Evolutionary conservation across 2,113 vertebrate genomes (phyloP).

Genomic region (Piprites chloris): DNA sequence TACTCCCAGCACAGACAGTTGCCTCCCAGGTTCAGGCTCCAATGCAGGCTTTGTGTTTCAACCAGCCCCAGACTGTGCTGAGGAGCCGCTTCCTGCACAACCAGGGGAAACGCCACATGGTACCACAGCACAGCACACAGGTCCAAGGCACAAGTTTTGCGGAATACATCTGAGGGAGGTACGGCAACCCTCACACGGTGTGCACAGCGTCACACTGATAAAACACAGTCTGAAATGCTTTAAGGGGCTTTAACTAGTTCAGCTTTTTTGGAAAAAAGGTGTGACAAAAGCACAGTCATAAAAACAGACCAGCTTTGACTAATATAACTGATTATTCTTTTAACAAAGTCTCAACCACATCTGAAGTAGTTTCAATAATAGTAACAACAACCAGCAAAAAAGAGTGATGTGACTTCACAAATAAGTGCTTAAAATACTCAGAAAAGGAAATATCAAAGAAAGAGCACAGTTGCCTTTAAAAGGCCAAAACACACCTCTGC

Average conservation of each 20-base stretch:
- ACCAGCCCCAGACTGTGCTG: neutral
- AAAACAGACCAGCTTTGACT: neutral
- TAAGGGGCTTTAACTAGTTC: neutral
- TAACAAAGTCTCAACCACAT: neutral
- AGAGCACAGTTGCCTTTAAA: neutral
- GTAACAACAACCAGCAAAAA: neutral
- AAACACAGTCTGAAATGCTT: neutral
- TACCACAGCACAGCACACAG: fast-evolving
- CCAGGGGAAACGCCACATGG: neutral
- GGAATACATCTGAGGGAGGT: neutral
- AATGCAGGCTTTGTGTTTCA: neutral
- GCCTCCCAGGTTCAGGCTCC: neutral
- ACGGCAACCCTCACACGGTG: fast-evolving
- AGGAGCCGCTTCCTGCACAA: neutral
- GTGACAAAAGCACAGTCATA: neutral
- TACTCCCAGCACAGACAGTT: neutral
- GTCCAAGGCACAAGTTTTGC: neutral
- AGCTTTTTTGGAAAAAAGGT: neutral
- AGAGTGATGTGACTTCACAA: neutral
- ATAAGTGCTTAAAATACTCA: neutral
- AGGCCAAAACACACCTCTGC: neutral
- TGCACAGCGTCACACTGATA: fast-evolving
- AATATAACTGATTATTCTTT: neutral
- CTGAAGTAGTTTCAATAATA: neutral
- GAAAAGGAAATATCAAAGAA: neutral